These are phyloP conservation scores for Ips nitidus DNA, from an alignment of 1,140 invertebrate species.

Conservation along the genomic window DNA sequence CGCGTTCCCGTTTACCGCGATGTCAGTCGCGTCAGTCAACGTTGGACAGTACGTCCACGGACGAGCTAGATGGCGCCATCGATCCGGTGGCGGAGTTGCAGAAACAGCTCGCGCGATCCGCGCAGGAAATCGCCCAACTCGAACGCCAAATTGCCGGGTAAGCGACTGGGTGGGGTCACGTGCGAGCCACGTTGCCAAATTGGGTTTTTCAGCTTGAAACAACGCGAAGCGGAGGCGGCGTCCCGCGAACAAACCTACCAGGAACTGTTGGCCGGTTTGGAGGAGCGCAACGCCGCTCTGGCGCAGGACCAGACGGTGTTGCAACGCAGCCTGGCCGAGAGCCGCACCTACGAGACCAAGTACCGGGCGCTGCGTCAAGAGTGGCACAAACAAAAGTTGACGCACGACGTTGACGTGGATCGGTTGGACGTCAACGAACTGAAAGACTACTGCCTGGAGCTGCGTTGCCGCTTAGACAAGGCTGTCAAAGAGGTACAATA, in stretches of 20 bases:
- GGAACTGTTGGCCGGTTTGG: constrained; percentile 65
- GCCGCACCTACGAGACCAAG: constrained; percentile 57
- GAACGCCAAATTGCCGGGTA: constrained; percentile 50
- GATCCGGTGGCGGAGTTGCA: constrained; percentile 65
- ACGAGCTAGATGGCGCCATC: constrained; percentile 58
- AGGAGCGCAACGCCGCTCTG: constrained; percentile 71
- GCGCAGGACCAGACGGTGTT: constrained; percentile 63
- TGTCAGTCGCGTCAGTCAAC: constrained; percentile 68
- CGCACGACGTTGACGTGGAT: constrained; percentile 75
- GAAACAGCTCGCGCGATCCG: constrained; percentile 63
- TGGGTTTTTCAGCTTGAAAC: constrained; percentile 58
- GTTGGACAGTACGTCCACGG: constrained; percentile 64
- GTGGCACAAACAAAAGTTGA: constrained; percentile 66
- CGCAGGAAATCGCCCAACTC: constrained; percentile 44
- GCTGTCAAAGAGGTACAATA: constrained; percentile 69
- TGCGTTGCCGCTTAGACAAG: constrained; percentile 76
- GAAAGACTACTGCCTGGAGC: constrained; percentile 76
- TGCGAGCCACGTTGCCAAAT: not conserved
- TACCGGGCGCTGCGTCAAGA: constrained; percentile 65
- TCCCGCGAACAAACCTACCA: constrained; percentile 68
- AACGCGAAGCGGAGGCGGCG: constrained; percentile 63
- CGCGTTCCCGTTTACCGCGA: constrained; percentile 62
- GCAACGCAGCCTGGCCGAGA: constrained; percentile 50
- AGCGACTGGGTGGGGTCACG: not conserved
- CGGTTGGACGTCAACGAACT: constrained; percentile 74